Evolutionary conservation across 1,140 invertebrate species (phyloP), one percentile per base, ranked within the genome.

Genomic region (Thalassaphorura encarpata): DNA sequence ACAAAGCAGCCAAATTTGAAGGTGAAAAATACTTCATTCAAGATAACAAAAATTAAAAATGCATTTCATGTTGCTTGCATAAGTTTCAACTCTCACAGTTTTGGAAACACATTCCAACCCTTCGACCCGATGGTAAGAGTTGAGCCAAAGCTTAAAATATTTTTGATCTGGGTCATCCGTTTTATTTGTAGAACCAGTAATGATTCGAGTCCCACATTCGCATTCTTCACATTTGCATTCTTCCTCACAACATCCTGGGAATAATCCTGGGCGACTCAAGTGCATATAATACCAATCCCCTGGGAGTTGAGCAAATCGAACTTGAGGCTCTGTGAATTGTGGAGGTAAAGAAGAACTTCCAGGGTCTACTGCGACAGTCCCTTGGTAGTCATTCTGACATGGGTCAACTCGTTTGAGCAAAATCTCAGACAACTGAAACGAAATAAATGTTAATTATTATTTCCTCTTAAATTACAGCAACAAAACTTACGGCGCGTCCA

Each of bases 101-200:
- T 72, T 75, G 0, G 74, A 75, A 11, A 80, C 68, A 58, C 81
- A 82, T 1, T 76, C 79, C 27, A 82, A 69, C 0, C 73, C 70
- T 55, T 78, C 76, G 3, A 83, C 70, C 18, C 68, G 69, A 46
- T 76, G 73, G 33, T 71, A 69, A 8, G 65, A 62, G 66, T 81
- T 77, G 24, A 83, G 64, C 61, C 76, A 75, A 18, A 83, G 65
- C 29, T 76, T 69, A 65, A 83, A 83, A 62, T 79, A 82, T 21
- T 71, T 72, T 42, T 55, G 62, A 0, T 13, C 3, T 18, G 61
- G 67, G 0, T 73, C 72, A n/a, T 67, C 67, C 23, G 62, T 56
- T 19, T 67, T 69, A 55, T 69, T 69, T 39, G 45, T 40, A 3
- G 58, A 53, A 72, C 77, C 24, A 72, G 77, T 31, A 70, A 65